Evolutionary conservation across 2,113 vertebrate species (phyloP).

Genomic region (Ciconia stormi): DNA sequence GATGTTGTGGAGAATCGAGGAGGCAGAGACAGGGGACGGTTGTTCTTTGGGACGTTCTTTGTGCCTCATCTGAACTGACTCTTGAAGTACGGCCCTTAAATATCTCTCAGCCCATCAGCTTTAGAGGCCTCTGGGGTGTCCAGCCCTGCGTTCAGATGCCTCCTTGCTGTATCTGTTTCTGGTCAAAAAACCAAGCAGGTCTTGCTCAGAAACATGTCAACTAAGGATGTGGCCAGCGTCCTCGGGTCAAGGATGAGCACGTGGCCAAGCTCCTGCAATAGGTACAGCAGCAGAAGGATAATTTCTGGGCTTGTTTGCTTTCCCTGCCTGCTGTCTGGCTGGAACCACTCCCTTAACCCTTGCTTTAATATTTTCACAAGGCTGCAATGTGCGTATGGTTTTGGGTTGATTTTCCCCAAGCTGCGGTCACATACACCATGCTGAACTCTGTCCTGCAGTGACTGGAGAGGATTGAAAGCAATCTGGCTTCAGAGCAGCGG

Average conservation of each 20-base stretch:
- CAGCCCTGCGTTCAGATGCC: background rate
- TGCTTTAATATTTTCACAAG: background rate
- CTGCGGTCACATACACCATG: accelerated
- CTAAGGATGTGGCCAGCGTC: background rate
- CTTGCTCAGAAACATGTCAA: background rate
- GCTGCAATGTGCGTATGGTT: accelerated
- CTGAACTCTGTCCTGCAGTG: background rate
- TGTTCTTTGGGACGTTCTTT: background rate
- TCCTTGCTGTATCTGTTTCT: background rate
- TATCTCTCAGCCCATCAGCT: background rate
- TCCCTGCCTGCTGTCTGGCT: background rate
- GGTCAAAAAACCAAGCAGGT: background rate
- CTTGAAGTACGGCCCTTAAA: background rate
- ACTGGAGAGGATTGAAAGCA: background rate
- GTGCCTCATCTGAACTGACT: background rate
- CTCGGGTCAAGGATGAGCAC: background rate
- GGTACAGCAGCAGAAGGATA: background rate
- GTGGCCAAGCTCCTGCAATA: background rate
- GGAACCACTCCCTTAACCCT: background rate
- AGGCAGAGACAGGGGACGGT: background rate
- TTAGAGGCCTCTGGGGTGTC: background rate
- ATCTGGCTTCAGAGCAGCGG: background rate
- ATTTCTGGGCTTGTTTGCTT: background rate
- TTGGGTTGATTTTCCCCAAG: background rate
- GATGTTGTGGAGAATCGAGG: background rate